phyloP scores from a whole-genome alignment of 1,140 invertebrate genomes.

The Mactra quadrangularis region DNA sequence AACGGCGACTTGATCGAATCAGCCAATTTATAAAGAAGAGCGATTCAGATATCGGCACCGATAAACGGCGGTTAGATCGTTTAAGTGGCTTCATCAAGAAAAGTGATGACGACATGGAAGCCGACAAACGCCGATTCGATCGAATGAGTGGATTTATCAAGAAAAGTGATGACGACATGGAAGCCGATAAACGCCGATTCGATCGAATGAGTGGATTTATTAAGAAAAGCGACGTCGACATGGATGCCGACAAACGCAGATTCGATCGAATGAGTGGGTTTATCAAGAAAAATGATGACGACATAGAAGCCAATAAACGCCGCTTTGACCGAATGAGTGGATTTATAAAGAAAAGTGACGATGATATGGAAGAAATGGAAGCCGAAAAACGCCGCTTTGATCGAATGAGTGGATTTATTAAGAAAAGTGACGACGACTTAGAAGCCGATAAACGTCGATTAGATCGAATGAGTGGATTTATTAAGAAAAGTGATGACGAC shows the following conservation, averaged over 20 bases:
- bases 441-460: conserved; percentile 11
- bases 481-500: conserved; percentile 30
- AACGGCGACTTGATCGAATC: conserved; percentile 3
- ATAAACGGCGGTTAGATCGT: conserved; percentile 27
- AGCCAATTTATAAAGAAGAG: conserved; percentile 31
- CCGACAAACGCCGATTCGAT: conserved; percentile 26
- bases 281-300: conserved; percentile 19
- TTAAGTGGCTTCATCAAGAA: conserved; percentile 42
- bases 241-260: neutral
- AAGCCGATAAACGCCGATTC: conserved; percentile 23
- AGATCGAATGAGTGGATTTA: conserved; percentile 27
- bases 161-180: conserved; percentile 23
- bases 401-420: conserved; percentile 29
- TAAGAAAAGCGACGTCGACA: conserved; percentile 3
- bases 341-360: conserved; percentile 40
- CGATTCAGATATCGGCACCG: neutral
- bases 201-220: conserved; percentile 26
- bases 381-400: conserved; percentile 26
- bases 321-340: conserved; percentile 6
- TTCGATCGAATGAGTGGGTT: conserved; percentile 4
- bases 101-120: neutral
- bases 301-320: neutral
- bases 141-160: conserved; percentile 23
- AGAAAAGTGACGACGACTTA: conserved; percentile 9
- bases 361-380: neutral